Base-by-base conservation (phyloP, 2,797 vertebrate genomes). In the Microctenopoma stevenorrisi region DNA sequence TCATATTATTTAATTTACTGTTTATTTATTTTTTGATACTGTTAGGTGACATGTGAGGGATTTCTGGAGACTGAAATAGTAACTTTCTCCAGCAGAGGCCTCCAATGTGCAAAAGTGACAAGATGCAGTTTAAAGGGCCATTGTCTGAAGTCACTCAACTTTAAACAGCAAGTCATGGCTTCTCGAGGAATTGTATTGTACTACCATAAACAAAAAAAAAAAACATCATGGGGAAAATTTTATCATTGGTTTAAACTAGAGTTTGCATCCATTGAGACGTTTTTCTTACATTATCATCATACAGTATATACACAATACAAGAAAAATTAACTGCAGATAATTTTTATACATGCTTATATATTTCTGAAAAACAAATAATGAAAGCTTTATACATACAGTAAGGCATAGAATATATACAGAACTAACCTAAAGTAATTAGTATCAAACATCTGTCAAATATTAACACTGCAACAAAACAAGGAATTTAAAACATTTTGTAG, bases 381-480 rank as follows among this genome's bases (percentile, higher is more conserved):
- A 95, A 94, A 94, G 94, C 91, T 91, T 92, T 87, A 92, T 94
- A 94, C 90, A 93, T 93, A 81, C 55, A 81, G 76, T 91, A 97
- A 96, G 96, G 95, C 95, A 94, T 92, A 95, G 94, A 95, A 91
- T 94, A 97, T 96, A 91, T 96, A 96, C 95, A 96, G 85, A 87
- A 78, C 86, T 87, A 88, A 78, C 68, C 86, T 87, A 90, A 91
- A 90, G 79, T 65, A 81, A 68, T 82, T 81, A 71, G 89, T 92
- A 94, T 95, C 93, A 95, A 95, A 95, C 89, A 83, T 85, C 72
- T 84, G 80, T 86, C 86, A 91, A 90, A 92, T 92, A 90, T 92
- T 92, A 90, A 91, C 84, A 91, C 84, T 7, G 87, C 74, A 91
- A 92, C 82, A 88, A 88, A 91, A 91, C 90, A 86, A 87, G 84